Base-by-base conservation (phyloP, 2,888 invertebrate genomes). In the Drosophila setosimentum region DNA sequence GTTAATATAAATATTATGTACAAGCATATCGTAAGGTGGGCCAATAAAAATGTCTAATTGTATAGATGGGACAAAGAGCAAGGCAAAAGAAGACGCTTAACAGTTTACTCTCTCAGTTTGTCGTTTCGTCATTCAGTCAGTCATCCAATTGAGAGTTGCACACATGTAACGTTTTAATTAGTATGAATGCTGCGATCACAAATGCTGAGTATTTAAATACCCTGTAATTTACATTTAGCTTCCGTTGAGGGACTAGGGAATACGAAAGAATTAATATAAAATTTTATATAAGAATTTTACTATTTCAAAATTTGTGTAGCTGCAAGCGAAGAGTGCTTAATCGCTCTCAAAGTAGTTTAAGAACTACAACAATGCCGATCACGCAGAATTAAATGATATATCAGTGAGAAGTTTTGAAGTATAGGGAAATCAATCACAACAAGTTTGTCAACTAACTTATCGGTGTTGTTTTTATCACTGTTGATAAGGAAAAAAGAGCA, bases 61-160 rank as follows among this genome's bases (percentile, higher is more conserved):
- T 42, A 57, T 65, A 63, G 37, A 57, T 71, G 75, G 35, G 55
- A 68, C 62, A 68, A 40, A 35, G 49, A 54, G 63, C 57, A 24
- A 27, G 42, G 21, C 35, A 40, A 64, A 7, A 27, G 5, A 42
- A 30, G n/a, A 21, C 5, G 3, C 16, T 8, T 16, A 16, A 10
- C 6, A 18, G 16, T 29, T 50, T n/a, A 50, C 50, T 32, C 11
- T 13, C 13, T 18, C 30, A 30, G 18, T 21, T 18, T 6, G 18
- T 24, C 24, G 6, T 18, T 18, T 18, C 21, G 42, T 13, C 42
- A 21, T 13, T 45, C 42, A 13, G 24, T 11, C 42, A 42, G 21
- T 16, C 21, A 21, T 8, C 7, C 16, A 45, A 21, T 7, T 21
- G 40, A 48, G n/a, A 49, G 13, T 29, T 59, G 24, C 11, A 60